Conservation (phyloP, 2,888 invertebrate genomes). For the Drosophila mimetica region DNA sequence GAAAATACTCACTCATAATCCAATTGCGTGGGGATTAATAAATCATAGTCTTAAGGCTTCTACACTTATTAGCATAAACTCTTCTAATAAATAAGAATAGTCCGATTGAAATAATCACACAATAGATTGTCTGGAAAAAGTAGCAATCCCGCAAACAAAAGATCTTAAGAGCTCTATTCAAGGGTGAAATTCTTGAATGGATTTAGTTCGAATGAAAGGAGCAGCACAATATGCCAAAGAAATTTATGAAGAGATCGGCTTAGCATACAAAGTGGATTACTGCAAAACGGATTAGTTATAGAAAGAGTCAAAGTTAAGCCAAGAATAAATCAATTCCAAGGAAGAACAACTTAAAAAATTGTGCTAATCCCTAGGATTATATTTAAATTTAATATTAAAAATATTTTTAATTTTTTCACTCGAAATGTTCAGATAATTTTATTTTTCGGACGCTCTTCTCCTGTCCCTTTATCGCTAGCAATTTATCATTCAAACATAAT, state of each 20-base stretch:
- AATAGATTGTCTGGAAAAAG: conserved; percentile 34
- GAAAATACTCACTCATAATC: neutral
- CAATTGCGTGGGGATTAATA: conserved; percentile 8
- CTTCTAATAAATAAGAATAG: conserved; percentile 32
- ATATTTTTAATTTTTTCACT: too few species aligned
- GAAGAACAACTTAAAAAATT: neutral
- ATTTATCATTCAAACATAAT: conserved; percentile 6
- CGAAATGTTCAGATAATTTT: too few species aligned
- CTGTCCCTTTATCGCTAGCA: too few species aligned
- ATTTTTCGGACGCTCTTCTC: too few species aligned
- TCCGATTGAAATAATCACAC: conserved; percentile 13
- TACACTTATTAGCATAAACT: conserved; percentile 36
- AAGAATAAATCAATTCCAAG: conserved; percentile 8
- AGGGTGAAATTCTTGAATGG: conserved; percentile 28
- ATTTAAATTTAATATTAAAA: neutral
- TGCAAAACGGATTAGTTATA: conserved; percentile 22
- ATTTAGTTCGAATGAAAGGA: conserved; percentile 13
- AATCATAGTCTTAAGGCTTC: conserved; percentile 14
- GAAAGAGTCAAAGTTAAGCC: conserved; percentile 14
- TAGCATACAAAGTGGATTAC: conserved; percentile 41
- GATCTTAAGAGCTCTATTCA: conserved; percentile 30
- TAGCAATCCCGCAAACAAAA: conserved; percentile 45
- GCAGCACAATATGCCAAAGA: conserved; percentile 14
- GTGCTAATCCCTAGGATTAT: neutral
- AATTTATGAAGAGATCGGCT: conserved; percentile 42